Base-by-base conservation (phyloP, 2,797 vertebrate species). In the Halcyon badia region DNA sequence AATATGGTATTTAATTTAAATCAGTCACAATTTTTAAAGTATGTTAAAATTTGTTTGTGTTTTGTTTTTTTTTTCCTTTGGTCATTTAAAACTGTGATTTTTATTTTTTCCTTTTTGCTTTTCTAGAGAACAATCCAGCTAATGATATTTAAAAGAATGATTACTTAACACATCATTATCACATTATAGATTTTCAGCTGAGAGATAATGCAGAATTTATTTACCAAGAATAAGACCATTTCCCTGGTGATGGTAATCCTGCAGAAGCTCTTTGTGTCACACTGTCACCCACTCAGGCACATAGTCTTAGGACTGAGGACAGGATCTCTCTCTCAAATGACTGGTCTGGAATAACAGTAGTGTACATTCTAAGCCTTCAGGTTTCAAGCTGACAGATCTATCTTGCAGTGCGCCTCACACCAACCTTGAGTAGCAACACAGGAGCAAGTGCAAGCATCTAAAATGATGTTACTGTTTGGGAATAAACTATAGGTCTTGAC, bases 1-100 rank as follows among this genome's bases (percentile, higher is more conserved):
- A 95, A 92, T 25, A 87, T 14, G 76, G 12, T 35, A 46, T 81
- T 87, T 87, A 64, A 84, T 80, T 85, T 87, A 87, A 82, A 94
- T 75, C 58, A 56, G 37, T 22, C 39, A 66, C 24, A 31, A 15
- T 31, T 73, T 92, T 80, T 48, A 33, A 61, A 60, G 25, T 52
- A 19, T 25, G 19, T 25, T 83, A 54, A 71, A 84, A 57, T 33
- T 7, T 14, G 3, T 28, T 51, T 15, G 46, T 37, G 21, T 21
- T 44, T 44, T 11, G 21, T 11, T 2, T 1, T 0, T 35, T 65
- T 70, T 14, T 28, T 11, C 39, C 31, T 10, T 37, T 44, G 13
- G 31, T 76, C 31, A 48, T 52, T 84, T 72, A 42, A 37, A 80
- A 42, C 9, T 25, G 11, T 46, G 35, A 48, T 17, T n/a, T 83